phyloP scores from a whole-genome alignment of 2,113 vertebrate genomes.

The Numida meleagris region DNA sequence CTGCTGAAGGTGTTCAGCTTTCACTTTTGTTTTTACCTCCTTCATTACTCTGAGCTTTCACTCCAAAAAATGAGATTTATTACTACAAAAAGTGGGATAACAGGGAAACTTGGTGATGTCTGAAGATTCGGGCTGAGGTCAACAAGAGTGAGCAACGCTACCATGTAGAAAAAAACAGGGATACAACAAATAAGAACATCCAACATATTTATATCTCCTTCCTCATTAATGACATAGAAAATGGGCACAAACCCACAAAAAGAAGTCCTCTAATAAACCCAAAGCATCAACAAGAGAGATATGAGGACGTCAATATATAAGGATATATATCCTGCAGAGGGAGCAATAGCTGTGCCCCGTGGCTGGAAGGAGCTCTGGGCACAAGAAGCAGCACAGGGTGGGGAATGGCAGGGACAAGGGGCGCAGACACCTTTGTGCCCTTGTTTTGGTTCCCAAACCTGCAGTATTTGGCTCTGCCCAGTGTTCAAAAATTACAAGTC shows the following conservation, averaged over 20 bases:
- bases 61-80: not conserved
- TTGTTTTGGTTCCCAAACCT: not conserved
- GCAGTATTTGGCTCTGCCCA: not conserved
- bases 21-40: not conserved
- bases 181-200: not conserved
- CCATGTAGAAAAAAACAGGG: not conserved
- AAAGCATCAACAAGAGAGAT: not conserved
- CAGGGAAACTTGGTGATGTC: not conserved
- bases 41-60: not conserved
- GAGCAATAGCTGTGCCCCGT: not conserved
- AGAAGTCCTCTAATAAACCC: not conserved
- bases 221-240: not conserved
- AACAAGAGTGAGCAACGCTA: not conserved
- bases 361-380: fast-evolving
- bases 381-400: not conserved
- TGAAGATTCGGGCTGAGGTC: not conserved
- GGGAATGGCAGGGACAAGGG: not conserved
- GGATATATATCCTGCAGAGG: fast-evolving
- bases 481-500: not conserved
- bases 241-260: not conserved
- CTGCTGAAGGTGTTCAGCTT: not conserved
- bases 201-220: fast-evolving
- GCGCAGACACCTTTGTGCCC: not conserved
- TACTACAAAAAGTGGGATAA: fast-evolving
- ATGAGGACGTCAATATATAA: not conserved